These are phyloP conservation scores for Cryptocheilus praepositus DNA, from an alignment of 2,888 invertebrate species.

Conservation along the genomic window DNA sequence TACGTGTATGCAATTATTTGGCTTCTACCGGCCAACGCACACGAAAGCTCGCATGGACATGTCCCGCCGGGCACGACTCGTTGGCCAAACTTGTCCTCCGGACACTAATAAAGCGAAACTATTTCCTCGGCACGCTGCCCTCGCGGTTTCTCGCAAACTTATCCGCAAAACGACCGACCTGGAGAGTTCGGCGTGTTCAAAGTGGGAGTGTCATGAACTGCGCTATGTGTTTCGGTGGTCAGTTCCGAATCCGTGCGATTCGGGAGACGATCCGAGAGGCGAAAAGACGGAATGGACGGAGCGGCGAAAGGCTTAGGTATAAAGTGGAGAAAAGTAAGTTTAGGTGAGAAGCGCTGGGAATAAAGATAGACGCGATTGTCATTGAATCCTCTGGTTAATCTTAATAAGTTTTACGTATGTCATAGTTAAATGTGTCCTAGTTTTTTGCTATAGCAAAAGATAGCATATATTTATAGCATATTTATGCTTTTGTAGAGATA, in stretches of 20 bases:
- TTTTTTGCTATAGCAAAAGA: too few relatives aligned
- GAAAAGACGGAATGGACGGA: not conserved
- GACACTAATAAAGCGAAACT: conserved; percentile 35
- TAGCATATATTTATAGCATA: too few relatives aligned
- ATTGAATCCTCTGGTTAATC: too few relatives aligned
- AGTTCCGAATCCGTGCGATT: conserved; percentile 1
- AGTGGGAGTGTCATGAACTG: not conserved
- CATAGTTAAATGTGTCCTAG: too few relatives aligned
- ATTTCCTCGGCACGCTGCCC: conserved; percentile 22
- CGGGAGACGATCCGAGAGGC: not conserved
- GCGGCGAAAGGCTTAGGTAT: too few relatives aligned
- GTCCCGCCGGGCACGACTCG: conserved; percentile 10
- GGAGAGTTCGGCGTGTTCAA: not conserved
- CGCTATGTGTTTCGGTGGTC: not conserved
- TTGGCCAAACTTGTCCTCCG: conserved; percentile 17
- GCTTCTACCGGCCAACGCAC: conserved; percentile 2
- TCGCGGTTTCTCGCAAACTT: conserved; percentile 21
- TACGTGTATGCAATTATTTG: conserved; percentile 17
- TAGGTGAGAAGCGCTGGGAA: too few relatives aligned
- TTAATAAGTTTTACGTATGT: too few relatives aligned
- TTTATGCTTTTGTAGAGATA: too few relatives aligned
- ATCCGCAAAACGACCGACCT: too few relatives aligned
- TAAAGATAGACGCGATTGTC: too few relatives aligned
- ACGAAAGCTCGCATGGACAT: not conserved
- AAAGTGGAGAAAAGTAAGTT: too few relatives aligned